These are phyloP conservation scores for Vidua macroura DNA, from an alignment of 2,113 vertebrate genomes.

Conservation along the genomic window DNA sequence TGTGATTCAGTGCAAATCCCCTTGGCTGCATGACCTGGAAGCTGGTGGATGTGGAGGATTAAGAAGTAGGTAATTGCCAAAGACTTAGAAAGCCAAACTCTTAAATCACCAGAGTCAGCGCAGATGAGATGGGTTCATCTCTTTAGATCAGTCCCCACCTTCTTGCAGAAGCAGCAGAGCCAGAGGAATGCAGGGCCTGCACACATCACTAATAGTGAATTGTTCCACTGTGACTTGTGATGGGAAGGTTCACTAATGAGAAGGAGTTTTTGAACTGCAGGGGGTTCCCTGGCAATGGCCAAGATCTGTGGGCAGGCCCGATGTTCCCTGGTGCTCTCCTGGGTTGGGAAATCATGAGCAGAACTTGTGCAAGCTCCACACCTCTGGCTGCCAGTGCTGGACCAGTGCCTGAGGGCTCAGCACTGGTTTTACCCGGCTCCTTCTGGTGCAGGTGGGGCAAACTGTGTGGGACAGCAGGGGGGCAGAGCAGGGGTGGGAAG, in stretches of 20 bases:
- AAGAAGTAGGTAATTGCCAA: not conserved
- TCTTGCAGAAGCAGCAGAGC: constrained; percentile 5
- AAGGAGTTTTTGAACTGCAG: not conserved
- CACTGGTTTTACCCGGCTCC: not conserved
- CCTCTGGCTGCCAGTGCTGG: not conserved
- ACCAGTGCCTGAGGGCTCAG: not conserved
- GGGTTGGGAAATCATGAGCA: not conserved
- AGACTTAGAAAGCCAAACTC: not conserved
- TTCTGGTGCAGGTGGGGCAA: not conserved
- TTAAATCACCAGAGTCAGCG: not conserved
- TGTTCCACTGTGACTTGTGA: not conserved
- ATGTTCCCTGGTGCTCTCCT: not conserved
- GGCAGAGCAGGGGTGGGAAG: not conserved
- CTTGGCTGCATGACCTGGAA: not conserved
- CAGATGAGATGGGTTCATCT: not conserved
- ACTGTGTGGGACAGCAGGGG: not conserved
- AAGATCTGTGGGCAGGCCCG: not conserved
- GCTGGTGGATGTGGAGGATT: not conserved
- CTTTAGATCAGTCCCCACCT: not conserved
- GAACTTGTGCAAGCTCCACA: constrained; percentile 1
- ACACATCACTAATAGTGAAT: not conserved
- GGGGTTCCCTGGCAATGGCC: not conserved
- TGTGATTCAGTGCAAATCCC: not conserved
- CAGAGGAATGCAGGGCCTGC: not conserved
- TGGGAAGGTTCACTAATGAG: not conserved